Conservation (phyloP, 2,113 vertebrate genomes). For the Carassius carassius region DNA sequence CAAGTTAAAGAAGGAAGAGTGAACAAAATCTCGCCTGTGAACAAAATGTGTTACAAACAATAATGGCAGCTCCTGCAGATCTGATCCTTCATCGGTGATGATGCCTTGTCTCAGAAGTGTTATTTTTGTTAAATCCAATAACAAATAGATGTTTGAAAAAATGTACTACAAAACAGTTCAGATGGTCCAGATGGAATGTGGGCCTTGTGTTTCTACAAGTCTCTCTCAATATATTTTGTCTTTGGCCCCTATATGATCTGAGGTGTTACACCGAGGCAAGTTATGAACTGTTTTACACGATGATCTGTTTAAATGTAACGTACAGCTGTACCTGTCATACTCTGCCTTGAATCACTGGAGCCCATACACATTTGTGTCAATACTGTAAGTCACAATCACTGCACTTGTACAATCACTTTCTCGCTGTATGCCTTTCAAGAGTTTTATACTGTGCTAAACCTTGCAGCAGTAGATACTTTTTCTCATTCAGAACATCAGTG, state of each 20-base stretch:
- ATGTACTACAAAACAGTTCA: background rate
- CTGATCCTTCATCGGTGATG: conserved; percentile 28
- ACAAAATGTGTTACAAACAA: conserved; percentile 17
- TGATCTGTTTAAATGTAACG: conserved; percentile 68
- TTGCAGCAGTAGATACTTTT: conserved; percentile 63
- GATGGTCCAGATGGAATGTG: conserved; percentile 19
- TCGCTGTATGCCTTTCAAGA: conserved; percentile 64
- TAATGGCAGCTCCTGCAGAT: conserved; percentile 44
- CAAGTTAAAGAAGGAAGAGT: background rate
- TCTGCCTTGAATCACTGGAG: conserved; percentile 53
- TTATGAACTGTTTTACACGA: conserved; percentile 50
- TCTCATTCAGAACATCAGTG: conserved; percentile 56
- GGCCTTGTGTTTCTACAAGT: conserved; percentile 19
- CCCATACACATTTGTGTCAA: conserved; percentile 62
- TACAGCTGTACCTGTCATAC: conserved; percentile 66
- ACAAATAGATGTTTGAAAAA: background rate
- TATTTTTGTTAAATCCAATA: background rate
- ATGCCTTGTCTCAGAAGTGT: conserved; percentile 20
- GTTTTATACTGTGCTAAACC: conserved; percentile 59
- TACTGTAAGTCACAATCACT: conserved; percentile 46
- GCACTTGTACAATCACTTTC: conserved; percentile 36
- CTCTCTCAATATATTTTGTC: background rate
- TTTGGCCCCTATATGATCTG: conserved; percentile 12
- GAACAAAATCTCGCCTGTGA: background rate
- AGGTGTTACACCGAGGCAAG: conserved; percentile 28